These are phyloP conservation scores for Ageneiosus marmoratus DNA, from an alignment of 2,113 vertebrate species.

Conservation along the genomic window DNA sequence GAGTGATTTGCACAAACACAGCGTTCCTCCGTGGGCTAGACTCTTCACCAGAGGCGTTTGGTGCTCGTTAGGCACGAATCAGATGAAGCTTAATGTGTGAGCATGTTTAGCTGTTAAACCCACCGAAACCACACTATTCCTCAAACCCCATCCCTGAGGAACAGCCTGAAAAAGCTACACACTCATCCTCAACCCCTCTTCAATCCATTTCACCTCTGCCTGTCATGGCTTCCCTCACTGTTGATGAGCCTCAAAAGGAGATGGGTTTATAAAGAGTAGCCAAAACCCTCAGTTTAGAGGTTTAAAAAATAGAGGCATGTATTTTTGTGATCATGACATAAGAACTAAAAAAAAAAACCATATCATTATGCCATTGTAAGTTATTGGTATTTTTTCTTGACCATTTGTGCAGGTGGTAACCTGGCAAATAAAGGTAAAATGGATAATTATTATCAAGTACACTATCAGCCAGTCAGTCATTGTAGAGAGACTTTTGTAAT, in stretches of 20 bases:
- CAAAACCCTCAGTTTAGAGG: neutral
- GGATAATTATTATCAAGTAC: neutral
- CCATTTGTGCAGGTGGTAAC: neutral
- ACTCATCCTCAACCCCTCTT: slow-evolving; percentile 41
- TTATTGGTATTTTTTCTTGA: neutral
- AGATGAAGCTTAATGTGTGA: slow-evolving; percentile 69
- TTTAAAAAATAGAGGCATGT: neutral
- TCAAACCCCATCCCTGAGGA: slow-evolving; percentile 21
- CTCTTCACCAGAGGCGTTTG: slow-evolving; percentile 56
- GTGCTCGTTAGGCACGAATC: slow-evolving; percentile 60
- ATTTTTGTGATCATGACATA: slow-evolving; percentile 1
- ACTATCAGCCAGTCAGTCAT: neutral
- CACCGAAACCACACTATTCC: slow-evolving; percentile 60
- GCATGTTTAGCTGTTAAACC: slow-evolving; percentile 72
- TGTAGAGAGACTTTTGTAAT: neutral
- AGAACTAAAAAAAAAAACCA: neutral
- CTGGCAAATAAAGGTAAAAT: neutral
- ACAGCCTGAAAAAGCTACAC: slow-evolving; percentile 36
- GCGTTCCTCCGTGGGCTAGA: slow-evolving; percentile 52
- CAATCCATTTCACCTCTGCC: slow-evolving; percentile 34
- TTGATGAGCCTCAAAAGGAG: slow-evolving; percentile 67
- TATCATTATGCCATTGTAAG: neutral
- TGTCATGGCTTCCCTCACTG: slow-evolving; percentile 34
- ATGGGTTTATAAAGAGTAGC: neutral
- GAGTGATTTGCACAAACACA: slow-evolving; percentile 39